These are phyloP conservation scores for Amia ocellicauda DNA, from an alignment of 2,113 vertebrate species.

Conservation along the genomic window DNA sequence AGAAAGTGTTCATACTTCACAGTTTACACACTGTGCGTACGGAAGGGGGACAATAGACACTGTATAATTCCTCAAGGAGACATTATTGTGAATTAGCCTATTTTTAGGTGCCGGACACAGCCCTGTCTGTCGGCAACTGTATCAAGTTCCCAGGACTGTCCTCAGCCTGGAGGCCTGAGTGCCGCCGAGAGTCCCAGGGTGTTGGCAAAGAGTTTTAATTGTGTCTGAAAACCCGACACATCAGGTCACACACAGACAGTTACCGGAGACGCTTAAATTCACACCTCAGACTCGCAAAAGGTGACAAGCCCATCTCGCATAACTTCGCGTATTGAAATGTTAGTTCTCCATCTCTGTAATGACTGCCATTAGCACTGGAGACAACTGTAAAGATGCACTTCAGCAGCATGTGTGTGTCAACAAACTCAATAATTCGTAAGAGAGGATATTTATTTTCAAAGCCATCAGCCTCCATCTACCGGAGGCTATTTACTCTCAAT, in stretches of 20 bases:
- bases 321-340: too few relatives aligned
- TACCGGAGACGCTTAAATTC: background rate
- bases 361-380: too few relatives aligned
- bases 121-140: slow-evolving; percentile 35
- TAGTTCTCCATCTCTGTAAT: too few relatives aligned
- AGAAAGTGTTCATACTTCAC: too few relatives aligned
- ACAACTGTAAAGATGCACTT: too few relatives aligned
- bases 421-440: too few relatives aligned
- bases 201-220: background rate
- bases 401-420: too few relatives aligned
- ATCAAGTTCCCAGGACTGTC: slow-evolving; percentile 40
- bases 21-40: background rate
- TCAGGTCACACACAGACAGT: slow-evolving; percentile 9
- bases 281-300: background rate
- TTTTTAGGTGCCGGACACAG: slow-evolving; percentile 18
- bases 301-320: too few relatives aligned
- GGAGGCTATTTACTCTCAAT: too few relatives aligned
- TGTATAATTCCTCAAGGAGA: slow-evolving; percentile 22
- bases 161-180: background rate
- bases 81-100: slow-evolving; percentile 35
- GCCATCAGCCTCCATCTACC: too few relatives aligned
- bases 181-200: background rate
- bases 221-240: slow-evolving; percentile 24
- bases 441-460: too few relatives aligned
- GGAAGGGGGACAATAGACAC: background rate